phyloP scores from a whole-genome alignment of 2,113 vertebrate genomes.

The Cettia cetti region DNA sequence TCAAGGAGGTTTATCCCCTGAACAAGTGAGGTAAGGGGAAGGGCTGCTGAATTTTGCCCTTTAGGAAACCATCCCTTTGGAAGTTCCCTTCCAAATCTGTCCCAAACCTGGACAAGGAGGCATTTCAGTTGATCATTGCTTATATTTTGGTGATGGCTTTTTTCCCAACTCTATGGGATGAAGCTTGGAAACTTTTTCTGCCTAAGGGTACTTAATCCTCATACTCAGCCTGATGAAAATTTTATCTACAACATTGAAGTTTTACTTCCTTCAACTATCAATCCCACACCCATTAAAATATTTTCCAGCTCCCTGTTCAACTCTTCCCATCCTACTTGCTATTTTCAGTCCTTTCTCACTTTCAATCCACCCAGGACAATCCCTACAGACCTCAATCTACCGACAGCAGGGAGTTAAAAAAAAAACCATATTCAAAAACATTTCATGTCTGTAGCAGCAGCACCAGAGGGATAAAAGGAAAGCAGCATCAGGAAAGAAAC shows the following conservation, averaged over 20 bases:
- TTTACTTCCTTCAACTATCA: conserved; percentile 19
- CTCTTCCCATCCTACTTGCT: not conserved
- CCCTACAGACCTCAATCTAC: not conserved
- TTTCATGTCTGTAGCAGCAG: not conserved
- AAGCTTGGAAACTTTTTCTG: not conserved
- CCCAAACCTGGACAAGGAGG: not conserved
- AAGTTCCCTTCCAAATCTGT: not conserved
- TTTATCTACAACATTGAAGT: not conserved
- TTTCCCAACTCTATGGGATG: not conserved
- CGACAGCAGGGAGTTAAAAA: not conserved
- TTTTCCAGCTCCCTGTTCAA: not conserved
- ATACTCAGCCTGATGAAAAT: not conserved
- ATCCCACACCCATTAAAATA: not conserved
- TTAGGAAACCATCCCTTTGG: not conserved
- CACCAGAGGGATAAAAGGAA: not conserved
- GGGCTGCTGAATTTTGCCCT: not conserved
- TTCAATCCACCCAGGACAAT: not conserved
- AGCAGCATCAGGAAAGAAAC: not conserved
- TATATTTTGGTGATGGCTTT: not conserved
- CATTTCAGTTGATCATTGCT: not conserved
- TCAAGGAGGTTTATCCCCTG: not conserved
- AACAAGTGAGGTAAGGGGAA: not conserved
- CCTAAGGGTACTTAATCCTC: not conserved
- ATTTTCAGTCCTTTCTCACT: not conserved
- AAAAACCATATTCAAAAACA: not conserved